Evolutionary conservation across 1,140 invertebrate species (phyloP), one percentile per base, ranked within the genome.

Genomic region (Apis florea): DNA sequence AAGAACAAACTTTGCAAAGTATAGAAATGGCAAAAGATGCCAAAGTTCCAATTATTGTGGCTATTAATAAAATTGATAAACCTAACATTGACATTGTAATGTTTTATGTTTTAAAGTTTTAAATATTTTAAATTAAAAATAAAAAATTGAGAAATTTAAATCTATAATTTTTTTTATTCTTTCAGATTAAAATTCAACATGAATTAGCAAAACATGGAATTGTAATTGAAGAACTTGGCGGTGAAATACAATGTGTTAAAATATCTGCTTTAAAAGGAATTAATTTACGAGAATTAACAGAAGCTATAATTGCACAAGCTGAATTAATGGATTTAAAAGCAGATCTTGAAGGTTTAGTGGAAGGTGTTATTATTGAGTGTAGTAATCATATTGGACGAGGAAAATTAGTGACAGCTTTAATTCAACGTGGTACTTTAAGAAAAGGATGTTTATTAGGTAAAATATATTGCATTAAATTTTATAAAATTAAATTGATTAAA

Each of bases 41-140:
- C 5, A 94, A 96, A 82, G 97, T 99, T 85, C 98, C 98, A 0
- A 97, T 99, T 8, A 96, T 99, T 88, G 98, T 99, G 68, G 99
- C 99, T n/a, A 97, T 99, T 68, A 99, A 99, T 93, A 99, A 99
- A 95, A 98, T 99, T 87, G 99, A 99, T 93, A 98, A 98, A 90
- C 96, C 96, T 70, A 95, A 95, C 90, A 97, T 97, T 79, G 95
- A 99, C 95, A 95, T 98, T 94, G 97, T 97, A 95, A 94, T 94
- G 78, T 59, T 88, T 77, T 64, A 94, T 94, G 78, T 59, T 88
- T 77, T 64, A 63, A 83, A 61, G 4, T 8, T 59, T 13, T 5
- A 11, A 47, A 19, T 59, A 58, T 10, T 75, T 24, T 5, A 59
- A 15, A n/a, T 54, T 11, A 13, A 13, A 68, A 40, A 58, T 61